These are phyloP conservation scores for Meda fulgida DNA, from an alignment of 2,797 vertebrate genomes.

Conservation along the genomic window DNA sequence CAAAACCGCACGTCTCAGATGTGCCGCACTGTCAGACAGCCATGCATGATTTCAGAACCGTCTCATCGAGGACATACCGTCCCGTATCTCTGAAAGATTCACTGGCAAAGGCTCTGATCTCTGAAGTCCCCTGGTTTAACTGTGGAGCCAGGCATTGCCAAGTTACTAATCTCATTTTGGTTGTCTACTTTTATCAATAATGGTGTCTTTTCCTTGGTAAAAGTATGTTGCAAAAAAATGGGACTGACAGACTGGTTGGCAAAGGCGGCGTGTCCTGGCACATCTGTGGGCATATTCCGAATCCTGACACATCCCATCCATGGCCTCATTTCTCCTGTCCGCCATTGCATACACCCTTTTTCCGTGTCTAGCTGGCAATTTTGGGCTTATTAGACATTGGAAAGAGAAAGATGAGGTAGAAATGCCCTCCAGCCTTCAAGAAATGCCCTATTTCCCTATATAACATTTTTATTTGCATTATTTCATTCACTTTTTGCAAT, in stretches of 20 bases:
- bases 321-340: slow-evolving; percentile 51
- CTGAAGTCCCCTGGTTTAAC: not conserved
- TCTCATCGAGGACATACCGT: slow-evolving; percentile 7
- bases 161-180: slow-evolving; percentile 12
- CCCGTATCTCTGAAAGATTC: slow-evolving; percentile 25
- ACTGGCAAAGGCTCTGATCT: not conserved
- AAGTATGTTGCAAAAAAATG: slow-evolving; percentile 28
- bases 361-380: slow-evolving; percentile 34
- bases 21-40: not conserved
- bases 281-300: slow-evolving; percentile 33
- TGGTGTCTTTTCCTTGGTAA: slow-evolving; percentile 63
- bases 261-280: slow-evolving; percentile 31
- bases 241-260: slow-evolving; percentile 37
- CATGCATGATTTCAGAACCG: slow-evolving; percentile 23
- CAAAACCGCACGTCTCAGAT: slow-evolving; percentile 25
- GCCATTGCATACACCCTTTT: slow-evolving; percentile 3
- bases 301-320: slow-evolving; percentile 45
- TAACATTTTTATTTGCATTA: slow-evolving; percentile 4
- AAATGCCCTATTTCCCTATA: slow-evolving; percentile 32
- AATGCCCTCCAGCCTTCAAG: slow-evolving; percentile 7
- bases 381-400: slow-evolving; percentile 1
- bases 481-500: not conserved
- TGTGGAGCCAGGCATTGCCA: not conserved
- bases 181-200: slow-evolving; percentile 48
- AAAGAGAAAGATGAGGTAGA: slow-evolving; percentile 18